Evolutionary conservation across 2,113 vertebrate species (phyloP).

Genomic region (Mellivora capensis): DNA sequence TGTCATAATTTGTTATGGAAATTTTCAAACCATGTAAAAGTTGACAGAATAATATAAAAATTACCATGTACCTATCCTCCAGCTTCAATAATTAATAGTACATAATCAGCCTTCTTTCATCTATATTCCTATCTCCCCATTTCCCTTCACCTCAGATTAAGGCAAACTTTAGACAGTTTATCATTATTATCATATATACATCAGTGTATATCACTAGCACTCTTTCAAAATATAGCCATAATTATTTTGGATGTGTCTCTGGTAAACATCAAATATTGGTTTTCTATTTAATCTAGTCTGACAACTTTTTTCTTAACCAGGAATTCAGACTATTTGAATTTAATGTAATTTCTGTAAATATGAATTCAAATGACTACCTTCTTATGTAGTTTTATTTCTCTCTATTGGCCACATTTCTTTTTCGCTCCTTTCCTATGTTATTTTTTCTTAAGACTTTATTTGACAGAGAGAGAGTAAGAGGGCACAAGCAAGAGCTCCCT

Average conservation of each 20-base stretch:
- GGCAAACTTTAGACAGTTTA: not conserved
- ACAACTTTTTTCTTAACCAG: not conserved
- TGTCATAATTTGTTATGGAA: not conserved
- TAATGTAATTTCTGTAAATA: not conserved
- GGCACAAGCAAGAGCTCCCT: too few species aligned
- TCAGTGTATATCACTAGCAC: not conserved
- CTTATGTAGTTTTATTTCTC: not conserved
- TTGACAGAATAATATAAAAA: not conserved
- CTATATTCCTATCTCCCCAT: not conserved
- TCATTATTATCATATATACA: not conserved
- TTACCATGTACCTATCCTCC: not conserved
- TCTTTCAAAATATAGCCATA: not conserved
- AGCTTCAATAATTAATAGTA: not conserved
- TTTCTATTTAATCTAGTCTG: constrained; percentile 4
- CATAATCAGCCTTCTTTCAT: not conserved
- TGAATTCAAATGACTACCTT: not conserved
- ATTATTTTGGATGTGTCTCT: not conserved
- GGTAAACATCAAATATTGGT: not conserved
- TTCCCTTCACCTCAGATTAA: not conserved
- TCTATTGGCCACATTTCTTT: not conserved
- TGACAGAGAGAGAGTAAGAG: too few species aligned
- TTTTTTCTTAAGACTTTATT: too few species aligned
- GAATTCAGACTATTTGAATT: not conserved
- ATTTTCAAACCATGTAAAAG: not conserved
- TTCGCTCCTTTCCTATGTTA: not conserved